These are phyloP conservation scores for Agriopis leucophaearia DNA, from an alignment of 2,888 invertebrate species.

Conservation along the genomic window DNA sequence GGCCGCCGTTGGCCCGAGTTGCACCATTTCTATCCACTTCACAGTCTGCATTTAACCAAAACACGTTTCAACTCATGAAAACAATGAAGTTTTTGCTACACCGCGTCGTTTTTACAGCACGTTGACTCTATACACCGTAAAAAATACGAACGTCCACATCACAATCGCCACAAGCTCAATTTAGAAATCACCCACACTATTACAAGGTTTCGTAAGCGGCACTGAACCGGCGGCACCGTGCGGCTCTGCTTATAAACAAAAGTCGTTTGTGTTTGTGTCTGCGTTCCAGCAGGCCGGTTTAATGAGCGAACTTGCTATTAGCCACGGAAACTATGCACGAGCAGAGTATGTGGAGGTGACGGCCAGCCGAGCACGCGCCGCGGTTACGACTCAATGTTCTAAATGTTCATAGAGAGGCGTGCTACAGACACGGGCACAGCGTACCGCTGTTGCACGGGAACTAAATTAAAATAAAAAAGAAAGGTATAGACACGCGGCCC, in stretches of 20 bases:
- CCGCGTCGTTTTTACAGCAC: conserved; percentile 49
- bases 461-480: conserved; percentile 67
- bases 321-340: conserved; percentile 55
- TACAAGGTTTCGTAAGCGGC: conserved; percentile 73
- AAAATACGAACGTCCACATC: conserved; percentile 66
- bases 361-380: conserved; percentile 47
- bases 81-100: conserved; percentile 45
- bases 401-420: conserved; percentile 46
- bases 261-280: conserved; percentile 58
- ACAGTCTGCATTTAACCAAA: conserved; percentile 75
- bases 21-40: conserved; percentile 83
- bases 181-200: conserved; percentile 78
- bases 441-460: conserved; percentile 63
- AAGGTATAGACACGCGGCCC: conserved; percentile 58
- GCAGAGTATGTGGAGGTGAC: conserved; percentile 47
- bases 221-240: conserved; percentile 62
- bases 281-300: conserved; percentile 56
- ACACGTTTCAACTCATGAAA: conserved; percentile 53
- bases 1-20: conserved; percentile 66
- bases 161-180: conserved; percentile 66
- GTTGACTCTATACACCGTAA: conserved; percentile 58
- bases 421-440: conserved; percentile 62
- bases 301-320: conserved; percentile 56
- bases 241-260: conserved; percentile 76
- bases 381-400: conserved; percentile 47